Evolutionary conservation across 2,888 invertebrate species (phyloP), one percentile per base, ranked within the genome.

Genomic region (Psococerastis gibbosa): DNA sequence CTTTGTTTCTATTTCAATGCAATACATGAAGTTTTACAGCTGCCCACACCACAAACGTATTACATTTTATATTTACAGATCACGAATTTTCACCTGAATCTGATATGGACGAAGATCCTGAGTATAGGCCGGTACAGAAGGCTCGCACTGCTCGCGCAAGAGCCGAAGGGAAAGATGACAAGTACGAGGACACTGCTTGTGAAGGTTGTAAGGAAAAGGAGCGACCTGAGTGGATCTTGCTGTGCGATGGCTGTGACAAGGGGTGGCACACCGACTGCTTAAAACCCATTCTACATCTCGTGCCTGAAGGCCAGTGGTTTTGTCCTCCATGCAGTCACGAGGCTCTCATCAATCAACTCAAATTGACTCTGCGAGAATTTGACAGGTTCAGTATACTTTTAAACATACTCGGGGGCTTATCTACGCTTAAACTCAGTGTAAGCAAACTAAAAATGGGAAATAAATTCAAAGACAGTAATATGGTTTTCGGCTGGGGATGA

Each of bases 211-310:
- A 78, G 11, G 85, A 88, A 62, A 77, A 76, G 1, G 87, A 91
- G 60, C 89, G 94, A 61, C 94, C 95, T 0, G 94, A 97, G 62
- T 92, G 91, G 91, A 91, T 98, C 55, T 65, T 98, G 43, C 65
- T 98, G 32, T 98, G 97, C 59, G 97, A 98, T 65, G 72, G 71
- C 50, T 98, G 97, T 61, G 94, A 98, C 62, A 75, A 72, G 48
- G 95, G 95, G n/a, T 95, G 89, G 76, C 97, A 98, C 67, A 94
- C 91, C 48, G 85, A 87, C 34, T 98, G 97, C 57, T 71, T 97
- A 32, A 75, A 84, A 48, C 97, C 97, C 0, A 76, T 91, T 46
- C 70, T 98, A 33, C 78, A 94, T 64, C 74, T 87, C 22, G 84
- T 98, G 54, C 98, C 97, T 0, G 91, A 92, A 58, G 95, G 95